Conservation (phyloP, 2,888 invertebrate genomes). For the Lasius fuliginosus region DNA sequence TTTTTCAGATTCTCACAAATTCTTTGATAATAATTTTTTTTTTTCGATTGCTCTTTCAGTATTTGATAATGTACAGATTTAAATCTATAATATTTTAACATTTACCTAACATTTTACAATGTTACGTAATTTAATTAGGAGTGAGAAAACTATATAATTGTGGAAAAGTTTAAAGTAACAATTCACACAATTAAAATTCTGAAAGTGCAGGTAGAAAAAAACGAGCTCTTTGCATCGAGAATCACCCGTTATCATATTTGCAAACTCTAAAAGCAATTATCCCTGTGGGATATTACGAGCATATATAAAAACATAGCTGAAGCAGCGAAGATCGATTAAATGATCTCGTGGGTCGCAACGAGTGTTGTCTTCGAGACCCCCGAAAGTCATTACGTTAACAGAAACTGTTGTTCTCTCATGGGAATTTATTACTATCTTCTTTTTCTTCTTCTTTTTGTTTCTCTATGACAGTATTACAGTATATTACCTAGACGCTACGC, state of each 20-base stretch:
- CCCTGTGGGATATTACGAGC: constrained; percentile 54
- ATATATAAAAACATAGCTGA: constrained; percentile 21
- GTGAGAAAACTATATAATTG: neutral
- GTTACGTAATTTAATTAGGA: neutral
- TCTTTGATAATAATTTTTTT: neutral
- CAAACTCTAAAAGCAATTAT: constrained; percentile 65
- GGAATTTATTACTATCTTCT: constrained; percentile 44
- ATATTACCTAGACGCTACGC: constrained; percentile 27
- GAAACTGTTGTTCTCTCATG: constrained; percentile 50
- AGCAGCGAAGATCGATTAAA: constrained; percentile 55
- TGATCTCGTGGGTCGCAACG: constrained; percentile 18
- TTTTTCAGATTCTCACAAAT: constrained; percentile 42
- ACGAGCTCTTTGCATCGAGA: neutral
- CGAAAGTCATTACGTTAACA: constrained; percentile 56
- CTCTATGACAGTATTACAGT: constrained; percentile 15
- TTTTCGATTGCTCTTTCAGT: neutral
- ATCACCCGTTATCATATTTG: neutral
- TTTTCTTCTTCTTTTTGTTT: neutral
- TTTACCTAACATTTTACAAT: neutral
- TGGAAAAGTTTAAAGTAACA: neutral
- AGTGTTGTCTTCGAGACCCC: constrained; percentile 38
- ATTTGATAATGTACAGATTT: neutral
- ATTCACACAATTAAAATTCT: constrained; percentile 7
- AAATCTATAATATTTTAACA: too few relatives aligned
- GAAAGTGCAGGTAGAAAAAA: neutral